Evolutionary conservation across 1,140 invertebrate genomes (phyloP).

Genomic region (Tenebrio molitor): DNA sequence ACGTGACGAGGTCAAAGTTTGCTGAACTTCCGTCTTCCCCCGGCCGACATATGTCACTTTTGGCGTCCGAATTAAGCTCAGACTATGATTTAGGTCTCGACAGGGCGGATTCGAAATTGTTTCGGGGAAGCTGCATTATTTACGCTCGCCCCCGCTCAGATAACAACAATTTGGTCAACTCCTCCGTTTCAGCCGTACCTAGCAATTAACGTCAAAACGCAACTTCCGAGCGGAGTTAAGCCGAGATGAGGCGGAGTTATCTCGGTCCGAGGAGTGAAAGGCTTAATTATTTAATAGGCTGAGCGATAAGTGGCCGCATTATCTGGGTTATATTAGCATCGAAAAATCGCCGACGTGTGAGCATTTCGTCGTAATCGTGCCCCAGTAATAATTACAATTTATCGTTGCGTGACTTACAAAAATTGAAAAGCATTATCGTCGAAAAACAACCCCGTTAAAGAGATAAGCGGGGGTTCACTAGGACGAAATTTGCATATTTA

Average conservation of each 20-base stretch:
- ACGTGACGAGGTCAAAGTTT: too few relatives aligned
- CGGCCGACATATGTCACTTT: too few relatives aligned
- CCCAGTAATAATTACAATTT: slow-evolving; percentile 18
- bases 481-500: slow-evolving; percentile 25
- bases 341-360: background rate
- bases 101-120: too few relatives aligned
- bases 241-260: slow-evolving; percentile 11
- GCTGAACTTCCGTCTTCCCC: too few relatives aligned
- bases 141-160: background rate
- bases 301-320: background rate
- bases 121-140: too few relatives aligned
- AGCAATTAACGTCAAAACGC: background rate
- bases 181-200: background rate
- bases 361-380: slow-evolving; percentile 1
- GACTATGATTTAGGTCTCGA: too few relatives aligned
- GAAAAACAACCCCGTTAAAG: slow-evolving; percentile 29
- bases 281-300: slow-evolving; percentile 25
- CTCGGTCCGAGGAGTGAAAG: slow-evolving; percentile 12
- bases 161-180: background rate
- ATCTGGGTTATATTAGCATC: slow-evolving; percentile 11
- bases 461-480: slow-evolving; percentile 8
- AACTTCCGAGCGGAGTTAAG: background rate
- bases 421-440: slow-evolving; percentile 18
- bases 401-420: slow-evolving; percentile 30
- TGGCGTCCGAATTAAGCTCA: too few relatives aligned